These are phyloP conservation scores for Festucalex cinctus DNA, from an alignment of 2,113 vertebrate genomes.

Conservation along the genomic window DNA sequence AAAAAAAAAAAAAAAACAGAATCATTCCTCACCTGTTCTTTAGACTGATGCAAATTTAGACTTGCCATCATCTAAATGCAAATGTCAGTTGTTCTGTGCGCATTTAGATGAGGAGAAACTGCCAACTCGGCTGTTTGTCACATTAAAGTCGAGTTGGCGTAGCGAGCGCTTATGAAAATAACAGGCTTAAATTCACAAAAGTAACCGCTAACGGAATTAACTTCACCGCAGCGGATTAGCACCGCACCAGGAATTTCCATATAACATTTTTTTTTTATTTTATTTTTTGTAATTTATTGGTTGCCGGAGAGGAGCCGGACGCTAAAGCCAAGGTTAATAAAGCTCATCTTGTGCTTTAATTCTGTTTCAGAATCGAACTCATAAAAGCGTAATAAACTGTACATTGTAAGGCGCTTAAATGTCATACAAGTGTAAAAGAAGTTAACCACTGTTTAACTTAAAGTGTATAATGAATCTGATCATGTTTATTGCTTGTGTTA, in stretches of 20 bases:
- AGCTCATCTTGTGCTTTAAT: conserved; percentile 49
- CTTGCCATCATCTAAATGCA: conserved; percentile 63
- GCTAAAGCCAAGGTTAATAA: conserved; percentile 59
- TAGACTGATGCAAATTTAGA: conserved; percentile 21
- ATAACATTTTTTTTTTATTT: conserved; percentile 30
- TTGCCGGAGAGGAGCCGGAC: conserved; percentile 30
- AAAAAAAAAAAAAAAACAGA: background rate
- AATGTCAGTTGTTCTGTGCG: conserved; percentile 48
- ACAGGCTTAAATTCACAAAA: conserved; percentile 55
- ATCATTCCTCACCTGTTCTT: background rate
- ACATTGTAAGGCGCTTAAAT: background rate
- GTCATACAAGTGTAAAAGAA: background rate
- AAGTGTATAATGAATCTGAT: too few species aligned
- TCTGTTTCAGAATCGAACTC: background rate
- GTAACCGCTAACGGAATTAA: conserved; percentile 52
- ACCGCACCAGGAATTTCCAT: conserved; percentile 51
- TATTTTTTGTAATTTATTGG: conserved; percentile 41
- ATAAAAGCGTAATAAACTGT: background rate
- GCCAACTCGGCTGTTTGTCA: conserved; percentile 53
- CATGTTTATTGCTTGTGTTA: too few species aligned
- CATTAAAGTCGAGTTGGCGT: conserved; percentile 23
- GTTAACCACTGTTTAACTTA: background rate
- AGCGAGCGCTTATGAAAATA: conserved; percentile 46
- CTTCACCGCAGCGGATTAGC: conserved; percentile 51
- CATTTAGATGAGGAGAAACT: conserved; percentile 42